Conservation (phyloP, 2,797 vertebrate species). For the Coregonus suidteri region DNA sequence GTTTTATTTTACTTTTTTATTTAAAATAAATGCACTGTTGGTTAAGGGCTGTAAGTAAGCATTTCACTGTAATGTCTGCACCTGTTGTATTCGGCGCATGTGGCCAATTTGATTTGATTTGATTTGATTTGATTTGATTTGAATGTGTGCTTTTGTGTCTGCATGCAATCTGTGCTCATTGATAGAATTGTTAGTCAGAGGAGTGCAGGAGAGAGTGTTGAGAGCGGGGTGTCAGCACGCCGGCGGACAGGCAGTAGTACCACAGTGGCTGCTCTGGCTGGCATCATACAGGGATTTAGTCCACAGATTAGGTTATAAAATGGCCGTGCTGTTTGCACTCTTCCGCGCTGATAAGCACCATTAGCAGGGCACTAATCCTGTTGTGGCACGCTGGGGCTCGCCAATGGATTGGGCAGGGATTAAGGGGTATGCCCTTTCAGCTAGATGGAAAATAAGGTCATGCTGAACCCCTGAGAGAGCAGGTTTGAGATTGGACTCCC, state of each 20-base stretch:
- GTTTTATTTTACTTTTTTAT: too few species aligned
- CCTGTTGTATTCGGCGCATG: too few species aligned
- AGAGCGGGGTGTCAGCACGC: slow-evolving; percentile 18
- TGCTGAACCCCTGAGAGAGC: neutral
- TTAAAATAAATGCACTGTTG: too few species aligned
- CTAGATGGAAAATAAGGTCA: neutral
- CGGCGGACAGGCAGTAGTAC: neutral
- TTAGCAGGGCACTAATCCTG: slow-evolving; percentile 41
- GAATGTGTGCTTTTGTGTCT: neutral
- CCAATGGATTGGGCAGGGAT: neutral
- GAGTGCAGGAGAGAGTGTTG: slow-evolving; percentile 24
- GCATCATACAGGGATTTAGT: slow-evolving; percentile 28
- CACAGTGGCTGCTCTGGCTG: slow-evolving; percentile 11
- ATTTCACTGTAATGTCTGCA: too few species aligned
- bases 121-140: too few species aligned
- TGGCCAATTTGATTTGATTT: too few species aligned
- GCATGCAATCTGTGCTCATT: neutral
- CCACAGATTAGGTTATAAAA: slow-evolving; percentile 36
- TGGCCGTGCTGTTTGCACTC: slow-evolving; percentile 40
- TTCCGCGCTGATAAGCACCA: slow-evolving; percentile 42
- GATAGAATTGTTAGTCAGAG: neutral
- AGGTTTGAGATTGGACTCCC: neutral
- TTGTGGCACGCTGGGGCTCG: slow-evolving; percentile 14
- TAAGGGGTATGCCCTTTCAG: neutral
- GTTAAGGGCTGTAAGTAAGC: too few species aligned